Conservation (phyloP, 2,113 vertebrate species). For the Galbula dea region DNA sequence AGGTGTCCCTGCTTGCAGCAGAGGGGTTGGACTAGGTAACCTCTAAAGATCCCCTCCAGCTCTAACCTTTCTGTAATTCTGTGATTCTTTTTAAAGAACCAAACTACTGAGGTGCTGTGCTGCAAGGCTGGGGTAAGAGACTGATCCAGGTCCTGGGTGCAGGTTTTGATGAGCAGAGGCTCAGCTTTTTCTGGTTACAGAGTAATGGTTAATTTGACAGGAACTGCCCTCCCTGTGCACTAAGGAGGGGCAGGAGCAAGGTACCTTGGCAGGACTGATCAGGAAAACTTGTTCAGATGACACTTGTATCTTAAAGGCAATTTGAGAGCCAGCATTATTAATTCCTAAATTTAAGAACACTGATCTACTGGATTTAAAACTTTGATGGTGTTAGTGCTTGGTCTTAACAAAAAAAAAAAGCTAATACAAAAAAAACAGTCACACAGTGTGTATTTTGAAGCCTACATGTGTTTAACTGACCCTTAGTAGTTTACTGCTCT, state of each 20-base stretch:
- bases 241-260: background rate
- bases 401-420: background rate
- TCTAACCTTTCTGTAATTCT: no score
- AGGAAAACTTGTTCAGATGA: background rate
- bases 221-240: background rate
- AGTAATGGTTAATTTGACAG: background rate
- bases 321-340: background rate
- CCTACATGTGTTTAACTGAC: background rate
- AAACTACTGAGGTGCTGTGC: background rate
- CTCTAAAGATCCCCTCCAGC: no score
- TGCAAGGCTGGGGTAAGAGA: background rate
- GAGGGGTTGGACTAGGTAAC: no score
- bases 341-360: background rate
- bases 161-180: background rate
- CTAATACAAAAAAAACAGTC: no score
- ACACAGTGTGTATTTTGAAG: background rate
- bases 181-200: background rate
- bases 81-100: background rate
- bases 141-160: accelerated
- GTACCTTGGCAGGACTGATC: background rate
- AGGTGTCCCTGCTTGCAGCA: no score
- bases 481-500: background rate
- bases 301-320: background rate
- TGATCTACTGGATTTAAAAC: background rate
- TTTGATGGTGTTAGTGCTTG: background rate